These are phyloP conservation scores for Agonum fuliginosum DNA, from an alignment of 2,888 invertebrate species.

Conservation along the genomic window DNA sequence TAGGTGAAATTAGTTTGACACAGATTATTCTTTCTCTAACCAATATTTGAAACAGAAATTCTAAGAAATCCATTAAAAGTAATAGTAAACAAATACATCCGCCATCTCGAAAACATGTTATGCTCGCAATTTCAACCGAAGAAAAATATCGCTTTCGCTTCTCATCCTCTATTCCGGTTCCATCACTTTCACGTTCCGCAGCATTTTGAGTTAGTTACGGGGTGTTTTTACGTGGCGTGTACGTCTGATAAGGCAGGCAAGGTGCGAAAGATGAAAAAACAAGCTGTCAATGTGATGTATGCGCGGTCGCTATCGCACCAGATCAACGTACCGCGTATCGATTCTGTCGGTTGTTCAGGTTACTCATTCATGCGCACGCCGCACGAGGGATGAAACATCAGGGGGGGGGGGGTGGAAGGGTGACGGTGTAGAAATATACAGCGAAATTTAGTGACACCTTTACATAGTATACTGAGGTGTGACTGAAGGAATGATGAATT, in stretches of 20 bases:
- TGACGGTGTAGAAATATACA: slow-evolving; percentile 1
- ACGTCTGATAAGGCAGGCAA: slow-evolving; percentile 28
- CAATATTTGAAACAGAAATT: no score
- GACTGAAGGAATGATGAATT: no score
- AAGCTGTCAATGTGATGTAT: slow-evolving; percentile 58
- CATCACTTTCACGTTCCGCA: slow-evolving; percentile 3
- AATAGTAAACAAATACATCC: neutral
- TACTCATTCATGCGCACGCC: slow-evolving; percentile 46
- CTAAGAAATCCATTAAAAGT: no score
- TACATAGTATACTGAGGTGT: neutral
- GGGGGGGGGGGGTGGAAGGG: neutral
- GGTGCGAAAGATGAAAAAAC: slow-evolving; percentile 57
- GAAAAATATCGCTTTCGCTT: no score
- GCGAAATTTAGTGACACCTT: slow-evolving; percentile 8
- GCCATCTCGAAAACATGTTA: neutral
- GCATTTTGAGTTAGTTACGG: slow-evolving; percentile 31
- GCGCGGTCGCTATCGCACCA: slow-evolving; percentile 43
- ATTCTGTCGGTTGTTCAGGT: slow-evolving; percentile 43
- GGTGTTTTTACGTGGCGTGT: slow-evolving; percentile 22
- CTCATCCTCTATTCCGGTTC: slow-evolving; percentile 23
- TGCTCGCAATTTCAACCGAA: neutral
- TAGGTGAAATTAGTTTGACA: no score
- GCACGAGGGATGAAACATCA: neutral
- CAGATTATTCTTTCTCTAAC: no score
- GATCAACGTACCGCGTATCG: slow-evolving; percentile 50